Percentiles rank a stretch among this genome's conserved stretches.
Evolutionary conservation across 2,797 vertebrate genomes (phyloP).

Genomic region (Mus minutoides): DNA sequence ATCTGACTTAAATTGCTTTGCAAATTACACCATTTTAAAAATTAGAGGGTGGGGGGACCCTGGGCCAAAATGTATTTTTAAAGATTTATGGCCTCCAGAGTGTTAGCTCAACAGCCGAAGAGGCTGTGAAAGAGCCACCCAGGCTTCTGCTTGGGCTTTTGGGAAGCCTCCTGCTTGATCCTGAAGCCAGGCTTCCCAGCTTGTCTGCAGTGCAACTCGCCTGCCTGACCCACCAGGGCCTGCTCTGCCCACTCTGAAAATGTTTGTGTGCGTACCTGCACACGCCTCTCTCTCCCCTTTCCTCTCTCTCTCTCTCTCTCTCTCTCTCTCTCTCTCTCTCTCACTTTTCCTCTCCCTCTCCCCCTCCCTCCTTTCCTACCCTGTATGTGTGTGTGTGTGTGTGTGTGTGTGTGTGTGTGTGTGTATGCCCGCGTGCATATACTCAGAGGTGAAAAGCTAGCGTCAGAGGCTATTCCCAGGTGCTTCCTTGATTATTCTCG

Average conservation of each 20-base stretch:
- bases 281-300: not conserved
- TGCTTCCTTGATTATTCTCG: not conserved
- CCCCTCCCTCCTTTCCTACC: not conserved
- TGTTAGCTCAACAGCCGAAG: constrained; percentile 12
- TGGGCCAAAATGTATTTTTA: constrained; percentile 68
- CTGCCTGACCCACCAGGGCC: not conserved
- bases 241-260: not conserved
- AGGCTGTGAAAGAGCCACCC: constrained; percentile 25
- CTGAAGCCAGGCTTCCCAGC: not conserved
- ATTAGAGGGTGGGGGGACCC: constrained; percentile 36
- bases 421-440: not conserved
- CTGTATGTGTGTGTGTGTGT: not conserved
- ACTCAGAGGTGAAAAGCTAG: not conserved
- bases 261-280: not conserved
- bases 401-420: not conserved
- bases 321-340: not conserved
- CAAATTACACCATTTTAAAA: constrained; percentile 73
- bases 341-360: too few species aligned
- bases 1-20: constrained; percentile 76
- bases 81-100: constrained; percentile 71
- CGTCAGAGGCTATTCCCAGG: not conserved
- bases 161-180: not conserved
- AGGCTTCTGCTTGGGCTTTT: not conserved
- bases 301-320: too few species aligned
- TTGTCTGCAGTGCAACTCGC: not conserved